Evolutionary conservation across 2,113 vertebrate genomes (phyloP), one percentile per base, ranked within the genome.

Genomic region (Aepyceros melampus): DNA sequence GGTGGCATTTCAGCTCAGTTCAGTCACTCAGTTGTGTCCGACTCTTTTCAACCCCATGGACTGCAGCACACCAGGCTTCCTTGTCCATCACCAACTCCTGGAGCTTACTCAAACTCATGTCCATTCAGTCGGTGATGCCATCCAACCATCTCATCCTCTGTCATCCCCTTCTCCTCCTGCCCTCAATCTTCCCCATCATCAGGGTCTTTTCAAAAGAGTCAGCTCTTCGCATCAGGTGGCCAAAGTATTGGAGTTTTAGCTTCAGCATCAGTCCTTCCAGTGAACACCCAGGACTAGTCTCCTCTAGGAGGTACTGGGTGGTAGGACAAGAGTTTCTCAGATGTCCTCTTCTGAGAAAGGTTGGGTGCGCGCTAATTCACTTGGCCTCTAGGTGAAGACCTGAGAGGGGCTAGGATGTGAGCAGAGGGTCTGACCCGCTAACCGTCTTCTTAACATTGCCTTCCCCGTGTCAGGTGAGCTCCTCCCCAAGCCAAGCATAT

Each of bases 161-260:
- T 71, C 19, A 0, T 23, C 10, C 67, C 36, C 67, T 74, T 74
- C n/a, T 74, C 67, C n/a, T 71, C 36, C n/a, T 12, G 21, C 21
- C 67, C 21, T 23, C 10, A 40, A 40, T 74, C 21, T 40, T 40
- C 3, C 19, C n/a, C 67, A 74, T 5, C 67, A 74, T 74, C 36
- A 40, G 1, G 2, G 67, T 74, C 67, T 74, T 74, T 74, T 25
- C 67, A 2, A 5, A 71, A 12, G 67, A 40, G n/a, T 74, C 19
- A 40, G 5, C 0, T 74, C 36, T 74, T 74, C 0, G 0, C n/a
- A 40, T 74, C 10, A 74, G 5, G n/a, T 12, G 36, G 36, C 67
- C 21, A 6, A 12, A 40, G 10, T 74, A 74, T 12, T 25, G 36
- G 67, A 74, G 62, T 9, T n/a, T 64, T 2, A 64, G 36, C 36